Evolutionary conservation across 2,797 vertebrate species (phyloP).

Genomic region (Acanthiza pusilla): DNA sequence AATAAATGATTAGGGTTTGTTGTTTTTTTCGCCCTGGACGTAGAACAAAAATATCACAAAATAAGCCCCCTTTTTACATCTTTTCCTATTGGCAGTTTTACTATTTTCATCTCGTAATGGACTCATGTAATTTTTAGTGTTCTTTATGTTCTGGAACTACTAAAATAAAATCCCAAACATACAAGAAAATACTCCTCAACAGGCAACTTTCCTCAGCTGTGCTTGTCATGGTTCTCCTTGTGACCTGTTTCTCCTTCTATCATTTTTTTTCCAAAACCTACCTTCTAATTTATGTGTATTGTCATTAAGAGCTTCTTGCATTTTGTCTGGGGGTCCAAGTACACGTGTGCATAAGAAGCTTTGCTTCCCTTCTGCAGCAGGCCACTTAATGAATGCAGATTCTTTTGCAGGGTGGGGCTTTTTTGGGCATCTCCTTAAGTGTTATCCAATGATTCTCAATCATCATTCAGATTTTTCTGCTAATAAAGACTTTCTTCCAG

Average conservation of each 20-base stretch:
- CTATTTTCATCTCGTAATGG: neutral
- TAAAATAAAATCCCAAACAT: neutral
- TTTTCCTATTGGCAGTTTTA: neutral
- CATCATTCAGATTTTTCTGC: neutral
- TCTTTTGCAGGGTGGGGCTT: slow-evolving; percentile 3
- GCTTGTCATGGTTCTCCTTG: neutral
- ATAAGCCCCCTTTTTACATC: neutral
- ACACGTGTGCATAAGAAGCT: neutral
- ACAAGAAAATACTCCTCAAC: neutral
- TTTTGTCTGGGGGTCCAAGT: neutral
- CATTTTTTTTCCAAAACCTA: neutral
- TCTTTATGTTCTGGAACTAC: slow-evolving; percentile 11
- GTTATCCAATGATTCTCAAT: slow-evolving; percentile 28
- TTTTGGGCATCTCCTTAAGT: neutral
- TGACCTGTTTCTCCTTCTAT: neutral
- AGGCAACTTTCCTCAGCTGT: neutral
- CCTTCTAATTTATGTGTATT: neutral
- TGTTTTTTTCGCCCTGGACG: rapidly evolving
- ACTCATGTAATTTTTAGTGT: neutral
- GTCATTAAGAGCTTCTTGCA: neutral
- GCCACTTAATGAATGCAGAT: neutral
- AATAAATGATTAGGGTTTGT: neutral
- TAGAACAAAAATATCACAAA: neutral
- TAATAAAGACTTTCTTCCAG: slow-evolving; percentile 9
- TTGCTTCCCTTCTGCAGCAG: neutral